These are phyloP conservation scores for Polietes domitor DNA, from an alignment of 2,888 invertebrate species.

Conservation along the genomic window DNA sequence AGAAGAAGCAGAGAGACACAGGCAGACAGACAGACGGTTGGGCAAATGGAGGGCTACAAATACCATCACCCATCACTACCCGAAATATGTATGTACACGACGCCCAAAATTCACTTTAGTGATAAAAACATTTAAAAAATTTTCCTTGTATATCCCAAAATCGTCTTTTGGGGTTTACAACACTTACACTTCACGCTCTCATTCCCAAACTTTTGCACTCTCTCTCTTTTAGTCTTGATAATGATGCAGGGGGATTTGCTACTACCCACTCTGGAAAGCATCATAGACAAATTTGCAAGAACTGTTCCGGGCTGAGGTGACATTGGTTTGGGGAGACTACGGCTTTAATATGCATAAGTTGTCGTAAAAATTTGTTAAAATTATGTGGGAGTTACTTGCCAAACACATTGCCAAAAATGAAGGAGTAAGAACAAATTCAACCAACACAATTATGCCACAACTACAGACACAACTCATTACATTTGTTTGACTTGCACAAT, in stretches of 20 bases:
- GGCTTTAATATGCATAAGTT: conserved; percentile 55
- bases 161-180: conserved; percentile 25
- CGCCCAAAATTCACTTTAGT: conserved; percentile 31
- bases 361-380: conserved; percentile 66
- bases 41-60: background rate
- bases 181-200: background rate
- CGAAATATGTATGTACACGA: background rate
- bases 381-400: conserved; percentile 63
- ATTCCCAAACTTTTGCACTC: too few relatives aligned
- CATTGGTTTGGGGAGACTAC: conserved; percentile 25
- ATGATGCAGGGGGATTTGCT: conserved; percentile 25
- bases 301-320: background rate
- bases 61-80: background rate
- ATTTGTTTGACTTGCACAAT: too few relatives aligned
- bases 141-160: conserved; percentile 42
- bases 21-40: conserved; percentile 48
- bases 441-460: background rate
- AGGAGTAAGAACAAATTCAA: background rate
- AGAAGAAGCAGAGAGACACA: conserved; percentile 53
- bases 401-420: conserved; percentile 48
- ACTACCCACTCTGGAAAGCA: conserved; percentile 17
- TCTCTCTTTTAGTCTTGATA: too few relatives aligned
- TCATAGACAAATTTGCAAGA: conserved; percentile 43
- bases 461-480: background rate
- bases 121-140: conserved; percentile 48